Conservation (phyloP, 2,888 invertebrate genomes). For the Drosophila setosimentum region DNA sequence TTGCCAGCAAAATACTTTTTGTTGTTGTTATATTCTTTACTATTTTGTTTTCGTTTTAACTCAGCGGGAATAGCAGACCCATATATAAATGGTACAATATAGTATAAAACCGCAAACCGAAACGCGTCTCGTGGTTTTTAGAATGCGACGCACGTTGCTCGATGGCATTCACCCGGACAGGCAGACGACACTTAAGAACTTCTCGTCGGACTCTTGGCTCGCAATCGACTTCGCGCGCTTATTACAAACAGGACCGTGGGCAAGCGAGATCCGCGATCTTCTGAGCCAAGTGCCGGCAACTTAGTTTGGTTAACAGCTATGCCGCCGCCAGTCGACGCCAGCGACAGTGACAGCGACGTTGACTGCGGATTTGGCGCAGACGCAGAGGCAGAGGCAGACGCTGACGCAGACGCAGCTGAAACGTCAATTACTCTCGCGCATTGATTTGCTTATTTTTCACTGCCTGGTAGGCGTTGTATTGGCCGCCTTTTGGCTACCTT, state of each 20-base stretch:
- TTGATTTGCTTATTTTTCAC: constrained; percentile 45
- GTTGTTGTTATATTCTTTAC: constrained; percentile 24
- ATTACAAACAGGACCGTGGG: constrained; percentile 74
- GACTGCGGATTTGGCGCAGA: constrained; percentile 26
- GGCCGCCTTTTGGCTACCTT: constrained; percentile 42
- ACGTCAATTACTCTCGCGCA: constrained; percentile 68
- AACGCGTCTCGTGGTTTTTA: constrained; percentile 53
- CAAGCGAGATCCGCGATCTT: constrained; percentile 72
- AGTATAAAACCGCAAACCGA: constrained; percentile 56
- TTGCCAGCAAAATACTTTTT: constrained; percentile 43
- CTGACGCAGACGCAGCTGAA: constrained; percentile 43
- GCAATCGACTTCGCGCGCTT: constrained; percentile 39
- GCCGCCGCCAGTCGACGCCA: constrained; percentile 29
- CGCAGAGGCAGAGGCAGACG: constrained; percentile 17
- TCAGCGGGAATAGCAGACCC: constrained; percentile 61
- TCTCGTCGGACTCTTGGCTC: constrained; percentile 40
- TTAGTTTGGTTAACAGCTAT: constrained; percentile 78
- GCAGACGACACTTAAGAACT: constrained; percentile 43
- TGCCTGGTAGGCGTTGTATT: constrained; percentile 47
- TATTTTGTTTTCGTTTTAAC: constrained; percentile 71
- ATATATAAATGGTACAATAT: constrained; percentile 60
- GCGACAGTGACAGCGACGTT: constrained; percentile 42
- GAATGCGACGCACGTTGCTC: constrained; percentile 72
- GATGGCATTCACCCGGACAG: constrained; percentile 77
- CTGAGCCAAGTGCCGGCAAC: constrained; percentile 69